Evolutionary conservation across 2,797 vertebrate species (phyloP).

Genomic region (Mormyrus proboscirostris): DNA sequence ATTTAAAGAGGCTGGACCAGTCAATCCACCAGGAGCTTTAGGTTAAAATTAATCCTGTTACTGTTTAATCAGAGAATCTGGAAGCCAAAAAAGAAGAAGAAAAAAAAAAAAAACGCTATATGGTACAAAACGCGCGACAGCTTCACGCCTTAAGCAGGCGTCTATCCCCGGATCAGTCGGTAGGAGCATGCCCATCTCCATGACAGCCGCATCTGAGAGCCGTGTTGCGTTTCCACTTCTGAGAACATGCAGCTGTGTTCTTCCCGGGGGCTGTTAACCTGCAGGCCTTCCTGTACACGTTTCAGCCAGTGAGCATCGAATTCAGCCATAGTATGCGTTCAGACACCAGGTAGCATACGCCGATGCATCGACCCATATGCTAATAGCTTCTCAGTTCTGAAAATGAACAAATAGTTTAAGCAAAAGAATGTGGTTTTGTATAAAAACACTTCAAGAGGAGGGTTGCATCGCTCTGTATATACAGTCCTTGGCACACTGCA

Average conservation of each 20-base stretch:
- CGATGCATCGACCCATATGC: neutral
- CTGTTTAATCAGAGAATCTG: neutral
- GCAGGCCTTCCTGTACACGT: neutral
- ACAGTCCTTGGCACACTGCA: neutral
- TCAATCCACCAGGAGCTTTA: neutral
- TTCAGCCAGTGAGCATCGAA: neutral
- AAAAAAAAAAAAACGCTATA: neutral
- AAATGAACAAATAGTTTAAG: slow-evolving; percentile 15
- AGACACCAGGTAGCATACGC: neutral
- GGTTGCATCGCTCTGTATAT: neutral
- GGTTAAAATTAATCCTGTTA: neutral
- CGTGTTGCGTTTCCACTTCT: neutral
- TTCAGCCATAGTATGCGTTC: neutral
- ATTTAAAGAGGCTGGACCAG: neutral
- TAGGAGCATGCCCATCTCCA: neutral
- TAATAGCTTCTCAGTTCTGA: neutral
- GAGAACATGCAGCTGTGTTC: neutral
- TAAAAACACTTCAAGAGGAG: neutral
- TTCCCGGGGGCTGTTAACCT: neutral
- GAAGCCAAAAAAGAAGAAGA: neutral
- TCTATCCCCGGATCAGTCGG: neutral
- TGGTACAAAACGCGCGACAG: neutral
- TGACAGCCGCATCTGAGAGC: neutral
- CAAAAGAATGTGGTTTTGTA: neutral
- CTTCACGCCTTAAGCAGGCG: neutral